phyloP scores from a whole-genome alignment of 2,113 vertebrate genomes.

The Colistium nudipinnis region DNA sequence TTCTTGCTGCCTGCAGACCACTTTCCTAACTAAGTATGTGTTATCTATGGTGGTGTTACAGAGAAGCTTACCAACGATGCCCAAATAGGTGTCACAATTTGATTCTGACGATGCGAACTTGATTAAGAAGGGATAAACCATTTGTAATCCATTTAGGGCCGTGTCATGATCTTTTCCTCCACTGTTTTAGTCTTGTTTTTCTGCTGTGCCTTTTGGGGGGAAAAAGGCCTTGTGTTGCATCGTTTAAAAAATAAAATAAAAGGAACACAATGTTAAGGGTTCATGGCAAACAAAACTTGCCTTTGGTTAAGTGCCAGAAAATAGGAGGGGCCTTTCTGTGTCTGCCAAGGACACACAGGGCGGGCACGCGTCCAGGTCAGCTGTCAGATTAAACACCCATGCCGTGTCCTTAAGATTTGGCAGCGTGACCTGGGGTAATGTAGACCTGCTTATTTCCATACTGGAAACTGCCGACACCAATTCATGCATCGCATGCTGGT shows the following conservation, averaged over 20 bases:
- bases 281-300: conserved; percentile 41
- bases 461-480: conserved; percentile 23
- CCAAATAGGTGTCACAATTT: conserved; percentile 25
- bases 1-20: neutral
- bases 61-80: neutral
- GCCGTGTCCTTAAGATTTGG: conserved; percentile 18
- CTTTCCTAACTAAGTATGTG: neutral
- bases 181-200: neutral
- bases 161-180: neutral
- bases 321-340: neutral
- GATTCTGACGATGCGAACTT: conserved; percentile 8
- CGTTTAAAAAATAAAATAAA: conserved; percentile 32
- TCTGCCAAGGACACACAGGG: conserved; percentile 2
- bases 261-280: conserved; percentile 18
- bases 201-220: conserved; percentile 5
- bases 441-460: conserved; percentile 28
- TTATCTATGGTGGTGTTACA: neutral
- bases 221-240: neutral
- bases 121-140: conserved; percentile 15
- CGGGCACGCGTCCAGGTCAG: conserved; percentile 16
- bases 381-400: conserved; percentile 35
- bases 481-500: conserved; percentile 18
- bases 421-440: neutral
- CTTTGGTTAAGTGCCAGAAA: conserved; percentile 13
- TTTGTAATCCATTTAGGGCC: conserved; percentile 23